Evolutionary conservation across 2,113 vertebrate species (phyloP).

Genomic region (Nicator chloris): DNA sequence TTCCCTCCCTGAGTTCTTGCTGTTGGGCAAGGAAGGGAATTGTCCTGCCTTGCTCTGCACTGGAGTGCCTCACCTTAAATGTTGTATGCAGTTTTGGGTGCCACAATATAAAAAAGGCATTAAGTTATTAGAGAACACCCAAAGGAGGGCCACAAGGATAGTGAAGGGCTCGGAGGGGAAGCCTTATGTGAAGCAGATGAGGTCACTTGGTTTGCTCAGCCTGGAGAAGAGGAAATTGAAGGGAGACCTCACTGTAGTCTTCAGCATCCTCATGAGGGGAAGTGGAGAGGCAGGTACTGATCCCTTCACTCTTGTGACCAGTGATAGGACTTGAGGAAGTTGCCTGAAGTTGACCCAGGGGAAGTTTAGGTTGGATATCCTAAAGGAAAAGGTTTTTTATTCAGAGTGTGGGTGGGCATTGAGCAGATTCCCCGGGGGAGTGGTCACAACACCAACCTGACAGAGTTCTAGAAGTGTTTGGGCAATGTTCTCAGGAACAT

Average conservation of each 20-base stretch:
- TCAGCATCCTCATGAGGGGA: not conserved
- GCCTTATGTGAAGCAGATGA: not conserved
- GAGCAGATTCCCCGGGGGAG: not conserved
- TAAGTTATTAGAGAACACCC: rapidly evolving
- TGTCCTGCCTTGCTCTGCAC: not conserved
- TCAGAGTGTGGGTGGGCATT: not conserved
- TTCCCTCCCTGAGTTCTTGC: not conserved
- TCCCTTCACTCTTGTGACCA: not conserved
- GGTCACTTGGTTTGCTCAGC: not conserved
- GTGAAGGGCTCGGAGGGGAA: not conserved
- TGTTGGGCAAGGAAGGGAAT: not conserved
- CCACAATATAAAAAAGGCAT: not conserved
- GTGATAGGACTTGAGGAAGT: not conserved
- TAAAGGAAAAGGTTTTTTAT: not conserved
- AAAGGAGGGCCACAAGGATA: not conserved
- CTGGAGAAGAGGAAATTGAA: not conserved
- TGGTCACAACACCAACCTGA: not conserved
- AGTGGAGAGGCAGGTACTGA: not conserved
- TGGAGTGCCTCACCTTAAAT: not conserved
- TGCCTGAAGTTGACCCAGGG: not conserved
- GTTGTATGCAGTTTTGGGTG: not conserved
- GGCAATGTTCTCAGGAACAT: not conserved
- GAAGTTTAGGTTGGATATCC: not conserved
- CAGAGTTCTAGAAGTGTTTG: not conserved
- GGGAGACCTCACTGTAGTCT: not conserved